A percentile compares a stretch with the other conserved stretches of the same genome.
phyloP scores from a whole-genome alignment of 1,140 invertebrate species.

The Drosophila repletoides region DNA sequence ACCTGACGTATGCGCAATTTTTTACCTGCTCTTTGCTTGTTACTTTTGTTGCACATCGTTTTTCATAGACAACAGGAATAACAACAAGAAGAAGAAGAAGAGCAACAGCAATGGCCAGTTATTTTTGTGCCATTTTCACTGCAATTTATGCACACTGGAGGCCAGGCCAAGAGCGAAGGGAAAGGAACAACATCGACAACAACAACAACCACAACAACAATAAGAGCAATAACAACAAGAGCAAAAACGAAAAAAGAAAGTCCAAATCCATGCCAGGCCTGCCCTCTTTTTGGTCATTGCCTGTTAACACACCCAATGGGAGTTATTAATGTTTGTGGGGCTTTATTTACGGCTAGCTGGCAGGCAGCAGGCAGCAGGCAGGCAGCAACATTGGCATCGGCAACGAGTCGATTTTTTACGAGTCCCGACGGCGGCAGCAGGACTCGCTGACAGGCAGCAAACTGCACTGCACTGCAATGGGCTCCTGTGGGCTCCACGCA shows the following conservation, averaged over 20 bases:
- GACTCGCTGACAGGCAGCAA: conserved; percentile 64
- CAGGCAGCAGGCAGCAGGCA: conserved; percentile 42
- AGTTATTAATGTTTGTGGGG: conserved; percentile 77
- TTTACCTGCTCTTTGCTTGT: conserved; percentile 54
- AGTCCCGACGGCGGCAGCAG: conserved; percentile 53
- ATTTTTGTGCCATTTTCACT: conserved; percentile 71
- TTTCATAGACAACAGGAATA: conserved; percentile 68
- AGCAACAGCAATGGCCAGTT: conserved; percentile 17
- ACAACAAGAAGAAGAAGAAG: conserved; percentile 6
- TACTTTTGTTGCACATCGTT: conserved; percentile 76
- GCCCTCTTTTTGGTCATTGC: conserved; percentile 75
- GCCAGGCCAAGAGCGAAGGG: not conserved
- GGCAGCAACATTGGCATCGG: not conserved
- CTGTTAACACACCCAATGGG: conserved; percentile 79
- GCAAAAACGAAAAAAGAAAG: conserved; percentile 49
- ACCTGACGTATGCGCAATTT: conserved; percentile 78
- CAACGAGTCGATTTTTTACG: conserved; percentile 72
- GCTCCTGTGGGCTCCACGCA: conserved; percentile 16
- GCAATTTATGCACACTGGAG: conserved; percentile 71
- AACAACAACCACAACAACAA: conserved; percentile 37
- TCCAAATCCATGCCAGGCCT: conserved; percentile 57
- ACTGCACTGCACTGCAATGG: not conserved
- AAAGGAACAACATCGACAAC: not conserved
- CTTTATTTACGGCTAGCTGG: conserved; percentile 70
- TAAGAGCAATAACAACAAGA: not conserved